Evolutionary conservation across 2,888 invertebrate species (phyloP), one percentile per base, ranked within the genome.

Genomic region (Clistopyga incitator): DNA sequence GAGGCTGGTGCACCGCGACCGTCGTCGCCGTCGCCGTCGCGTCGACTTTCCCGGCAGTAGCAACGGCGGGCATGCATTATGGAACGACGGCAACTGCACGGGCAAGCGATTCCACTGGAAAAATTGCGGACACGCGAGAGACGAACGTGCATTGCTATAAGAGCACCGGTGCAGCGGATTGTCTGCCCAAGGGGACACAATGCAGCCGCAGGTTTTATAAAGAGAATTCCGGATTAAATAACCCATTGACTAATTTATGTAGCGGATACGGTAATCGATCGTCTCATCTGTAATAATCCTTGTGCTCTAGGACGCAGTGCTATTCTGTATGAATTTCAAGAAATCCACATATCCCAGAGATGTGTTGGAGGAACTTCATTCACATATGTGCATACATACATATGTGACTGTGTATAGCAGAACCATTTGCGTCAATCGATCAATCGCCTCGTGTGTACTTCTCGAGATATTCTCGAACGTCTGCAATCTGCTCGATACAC

Each of bases 51-150:
- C 78, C 64, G 47, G n/a, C 56, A 47, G 59, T 47, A 23, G 20
- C 56, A 38, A 4, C 61, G 67, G 77, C 87, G 87, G 87, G 47
- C 87, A 91, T 91, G 90, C 91, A 91, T 91, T 91, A 91, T 91
- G 90, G 90, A 91, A 91, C 89, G 88, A 82, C 56, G 86, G 86
- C 86, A 81, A 88, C 88, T 87, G 87, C 67, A 52, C 71, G 59
- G 34, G 52, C 79, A 67, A 83, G 42, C 89, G 88, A 90, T 90
- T 89, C 89, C 87, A 86, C 83, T 86, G 89, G 90, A 91, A 91
- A 91, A 91, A 91, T 90, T 90, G 89, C 88, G 86, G 88, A 90
- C 89, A 90, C 90, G 89, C 89, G 88, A 90, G 88, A 89, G 61
- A 80, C 87, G 89, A 86, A 88, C 88, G 87, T 88, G 88, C 87